Evolutionary conservation across 2,797 vertebrate species (phyloP).

Genomic region (Setipinna tenuifilis): DNA sequence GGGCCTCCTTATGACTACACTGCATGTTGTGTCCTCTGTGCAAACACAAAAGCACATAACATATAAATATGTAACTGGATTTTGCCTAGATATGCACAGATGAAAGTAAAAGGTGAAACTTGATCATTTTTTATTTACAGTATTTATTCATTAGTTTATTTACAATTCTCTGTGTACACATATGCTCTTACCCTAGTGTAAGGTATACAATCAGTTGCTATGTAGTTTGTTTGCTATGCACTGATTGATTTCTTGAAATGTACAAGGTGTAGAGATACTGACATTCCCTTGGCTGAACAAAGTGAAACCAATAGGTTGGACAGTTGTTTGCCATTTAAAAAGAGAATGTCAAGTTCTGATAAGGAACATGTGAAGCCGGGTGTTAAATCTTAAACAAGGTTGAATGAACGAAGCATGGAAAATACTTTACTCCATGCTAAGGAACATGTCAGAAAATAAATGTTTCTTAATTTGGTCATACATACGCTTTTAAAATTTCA

Average conservation of each 20-base stretch:
- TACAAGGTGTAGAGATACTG: not conserved
- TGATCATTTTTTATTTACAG: not conserved
- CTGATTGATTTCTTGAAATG: not conserved
- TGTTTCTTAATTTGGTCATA: too few relatives aligned
- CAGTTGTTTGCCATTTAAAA: not conserved
- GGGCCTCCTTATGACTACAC: not conserved
- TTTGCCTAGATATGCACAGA: not conserved
- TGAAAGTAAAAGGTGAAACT: not conserved
- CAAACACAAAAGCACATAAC: not conserved
- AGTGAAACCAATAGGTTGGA: not conserved
- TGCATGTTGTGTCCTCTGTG: not conserved
- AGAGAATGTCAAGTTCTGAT: too few relatives aligned
- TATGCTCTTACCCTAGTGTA: not conserved
- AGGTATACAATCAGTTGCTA: not conserved
- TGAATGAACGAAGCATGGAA: not conserved
- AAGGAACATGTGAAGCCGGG: too few relatives aligned
- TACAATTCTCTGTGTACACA: not conserved
- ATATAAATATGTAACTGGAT: not conserved
- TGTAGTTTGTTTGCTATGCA: not conserved
- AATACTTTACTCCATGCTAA: not conserved
- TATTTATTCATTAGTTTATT: not conserved
- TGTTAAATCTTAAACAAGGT: not conserved
- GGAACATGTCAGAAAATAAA: not conserved
- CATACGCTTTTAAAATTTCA: not conserved
- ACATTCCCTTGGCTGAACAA: not conserved